These are phyloP conservation scores for Tillus elongatus DNA, from an alignment of 2,888 invertebrate genomes.

Conservation along the genomic window DNA sequence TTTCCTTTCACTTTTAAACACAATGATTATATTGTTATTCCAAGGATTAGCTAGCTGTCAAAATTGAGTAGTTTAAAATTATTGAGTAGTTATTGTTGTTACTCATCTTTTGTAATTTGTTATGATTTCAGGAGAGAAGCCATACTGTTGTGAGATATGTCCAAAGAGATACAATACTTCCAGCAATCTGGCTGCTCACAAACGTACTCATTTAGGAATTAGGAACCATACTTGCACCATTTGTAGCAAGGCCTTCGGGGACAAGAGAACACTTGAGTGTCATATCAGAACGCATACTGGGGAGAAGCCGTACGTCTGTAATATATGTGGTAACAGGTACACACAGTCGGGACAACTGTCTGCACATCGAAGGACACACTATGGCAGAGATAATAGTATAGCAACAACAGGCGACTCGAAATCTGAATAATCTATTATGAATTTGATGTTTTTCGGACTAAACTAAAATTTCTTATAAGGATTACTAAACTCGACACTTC, in stretches of 20 bases:
- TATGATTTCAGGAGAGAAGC: constrained; percentile 32
- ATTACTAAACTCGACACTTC: too few species aligned
- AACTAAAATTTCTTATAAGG: too few species aligned
- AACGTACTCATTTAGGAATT: constrained; percentile 33
- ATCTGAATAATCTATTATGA: too few species aligned
- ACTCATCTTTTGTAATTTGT: too few species aligned
- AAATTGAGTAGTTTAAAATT: background rate
- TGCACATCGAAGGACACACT: constrained; percentile 33
- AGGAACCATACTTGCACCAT: constrained; percentile 33
- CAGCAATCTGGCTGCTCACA: constrained; percentile 37
- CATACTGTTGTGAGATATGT: constrained; percentile 35
- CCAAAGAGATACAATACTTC: constrained; percentile 36
- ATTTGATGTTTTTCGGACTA: too few species aligned
- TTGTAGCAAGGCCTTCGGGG: constrained; percentile 36
- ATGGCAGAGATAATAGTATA: too few species aligned
- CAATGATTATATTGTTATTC: too few species aligned
- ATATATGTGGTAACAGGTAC: constrained; percentile 33
- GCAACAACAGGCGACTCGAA: too few species aligned
- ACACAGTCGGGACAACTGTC: constrained; percentile 37
- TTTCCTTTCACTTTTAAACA: too few species aligned
- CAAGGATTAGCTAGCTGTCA: too few species aligned
- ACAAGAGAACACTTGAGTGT: constrained; percentile 33
- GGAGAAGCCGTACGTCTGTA: constrained; percentile 36
- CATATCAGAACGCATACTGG: constrained; percentile 37
- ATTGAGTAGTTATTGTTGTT: constrained; percentile 2